These are phyloP conservation scores for Scortum barcoo DNA, from an alignment of 2,113 vertebrate species.

Conservation along the genomic window DNA sequence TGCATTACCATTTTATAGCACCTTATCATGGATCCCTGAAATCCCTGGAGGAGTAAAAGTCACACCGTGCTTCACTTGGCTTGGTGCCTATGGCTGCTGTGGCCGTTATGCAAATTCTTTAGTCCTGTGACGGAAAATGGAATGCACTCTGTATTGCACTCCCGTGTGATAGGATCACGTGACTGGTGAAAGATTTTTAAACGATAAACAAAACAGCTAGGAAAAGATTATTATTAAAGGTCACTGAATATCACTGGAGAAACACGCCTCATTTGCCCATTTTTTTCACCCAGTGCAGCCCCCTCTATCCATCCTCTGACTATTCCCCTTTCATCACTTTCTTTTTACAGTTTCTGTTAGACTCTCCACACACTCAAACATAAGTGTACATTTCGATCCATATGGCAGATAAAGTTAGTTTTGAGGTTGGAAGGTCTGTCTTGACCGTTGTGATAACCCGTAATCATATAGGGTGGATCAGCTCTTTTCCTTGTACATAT, in stretches of 20 bases:
- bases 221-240: not conserved
- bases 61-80: slow-evolving; percentile 62
- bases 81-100: slow-evolving; percentile 33
- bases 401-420: slow-evolving; percentile 41
- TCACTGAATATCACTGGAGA: not conserved
- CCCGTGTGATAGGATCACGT: slow-evolving; percentile 28
- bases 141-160: slow-evolving; percentile 48
- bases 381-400: slow-evolving; percentile 22
- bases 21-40: slow-evolving; percentile 48
- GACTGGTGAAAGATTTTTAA: not conserved
- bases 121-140: slow-evolving; percentile 43
- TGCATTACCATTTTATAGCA: slow-evolving; percentile 54
- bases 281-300: not conserved
- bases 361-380: slow-evolving; percentile 3
- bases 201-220: slow-evolving; percentile 18
- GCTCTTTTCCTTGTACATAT: slow-evolving; percentile 71
- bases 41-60: slow-evolving; percentile 31
- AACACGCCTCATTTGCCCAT: not conserved
- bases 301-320: not conserved
- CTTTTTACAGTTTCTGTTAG: not conserved
- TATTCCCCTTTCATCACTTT: not conserved
- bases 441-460: slow-evolving; percentile 62
- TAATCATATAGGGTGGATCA: slow-evolving; percentile 84
- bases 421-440: slow-evolving; percentile 56
- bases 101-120: slow-evolving; percentile 85